Evolutionary conservation across 1,140 invertebrate species (phyloP).

Genomic region (Scaptomyza graminum): DNA sequence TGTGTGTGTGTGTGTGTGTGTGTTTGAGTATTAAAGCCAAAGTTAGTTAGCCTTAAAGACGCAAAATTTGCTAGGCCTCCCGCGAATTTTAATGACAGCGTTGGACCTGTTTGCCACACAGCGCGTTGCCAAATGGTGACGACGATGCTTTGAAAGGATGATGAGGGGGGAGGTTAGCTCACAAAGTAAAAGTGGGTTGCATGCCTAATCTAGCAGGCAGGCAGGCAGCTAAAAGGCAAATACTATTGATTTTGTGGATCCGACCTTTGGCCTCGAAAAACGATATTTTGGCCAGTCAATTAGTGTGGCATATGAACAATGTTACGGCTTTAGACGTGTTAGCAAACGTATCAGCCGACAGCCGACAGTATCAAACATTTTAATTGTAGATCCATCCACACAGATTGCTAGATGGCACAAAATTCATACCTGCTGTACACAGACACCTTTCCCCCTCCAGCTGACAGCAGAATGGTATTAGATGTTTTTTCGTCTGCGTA

Average conservation of each 20-base stretch:
- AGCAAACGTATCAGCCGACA: conserved; percentile 3
- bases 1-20: conserved; percentile 41
- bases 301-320: conserved; percentile 33
- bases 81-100: conserved; percentile 71
- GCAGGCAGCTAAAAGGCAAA: conserved; percentile 20
- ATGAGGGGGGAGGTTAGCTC: no score
- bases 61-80: conserved; percentile 60
- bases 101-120: conserved; percentile 26
- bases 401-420: conserved; percentile 5
- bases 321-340: conserved; percentile 24
- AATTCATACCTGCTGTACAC: conserved; percentile 24
- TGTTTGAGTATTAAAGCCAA: conserved; percentile 43
- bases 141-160: conserved; percentile 41
- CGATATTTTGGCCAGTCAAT: conserved; percentile 50
- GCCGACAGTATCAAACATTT: conserved; percentile 26
- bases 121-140: conserved; percentile 53
- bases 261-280: conserved; percentile 54
- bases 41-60: conserved; percentile 61
- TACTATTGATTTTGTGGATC: conserved; percentile 64
- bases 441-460: neutral
- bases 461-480: conserved; percentile 27
- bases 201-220: no score
- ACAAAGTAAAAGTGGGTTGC: neutral
- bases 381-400: conserved; percentile 23
- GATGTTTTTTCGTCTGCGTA: conserved; percentile 8